Evolutionary conservation across 2,113 vertebrate genomes (phyloP).

Genomic region (Gnathonemus longibarbis): DNA sequence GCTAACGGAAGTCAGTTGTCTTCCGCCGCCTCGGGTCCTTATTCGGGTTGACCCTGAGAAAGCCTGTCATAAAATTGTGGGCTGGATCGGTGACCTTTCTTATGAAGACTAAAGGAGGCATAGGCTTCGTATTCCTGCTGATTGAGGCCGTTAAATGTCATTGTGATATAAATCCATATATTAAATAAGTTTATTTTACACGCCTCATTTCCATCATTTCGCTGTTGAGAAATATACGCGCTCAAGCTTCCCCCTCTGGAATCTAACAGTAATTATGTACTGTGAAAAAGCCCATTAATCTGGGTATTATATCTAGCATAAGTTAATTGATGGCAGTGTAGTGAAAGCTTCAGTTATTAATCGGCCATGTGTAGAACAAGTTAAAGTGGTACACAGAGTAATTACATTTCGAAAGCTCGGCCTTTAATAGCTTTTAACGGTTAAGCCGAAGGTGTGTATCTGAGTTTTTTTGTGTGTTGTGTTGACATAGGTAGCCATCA

Average conservation of each 20-base stretch:
- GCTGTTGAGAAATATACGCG: conserved; percentile 40
- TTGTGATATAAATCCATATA: conserved; percentile 1
- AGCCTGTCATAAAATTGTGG: neutral
- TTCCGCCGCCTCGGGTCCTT: neutral
- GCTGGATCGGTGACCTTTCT: neutral
- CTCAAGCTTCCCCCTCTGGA: conserved; percentile 49
- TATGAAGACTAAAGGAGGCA: neutral
- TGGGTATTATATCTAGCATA: conserved; percentile 60
- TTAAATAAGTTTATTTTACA: conserved; percentile 13
- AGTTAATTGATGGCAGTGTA: conserved; percentile 61
- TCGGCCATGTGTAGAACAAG: conserved; percentile 52
- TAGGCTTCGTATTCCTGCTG: neutral
- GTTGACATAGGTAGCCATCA: neutral
- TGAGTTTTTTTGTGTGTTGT: neutral
- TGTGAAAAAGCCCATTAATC: conserved; percentile 64
- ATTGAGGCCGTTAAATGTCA: neutral
- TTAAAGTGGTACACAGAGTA: conserved; percentile 56
- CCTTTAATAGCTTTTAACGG: conserved; percentile 57
- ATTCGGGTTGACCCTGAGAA: neutral
- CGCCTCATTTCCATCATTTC: conserved; percentile 6
- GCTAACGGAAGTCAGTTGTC: neutral
- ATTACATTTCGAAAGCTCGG: conserved; percentile 65
- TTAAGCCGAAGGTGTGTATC: conserved; percentile 38
- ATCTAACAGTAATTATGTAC: conserved; percentile 59
- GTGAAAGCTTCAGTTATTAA: conserved; percentile 59